Base-by-base conservation (phyloP, 2,888 invertebrate species). In the Leucophora obtusa region DNA sequence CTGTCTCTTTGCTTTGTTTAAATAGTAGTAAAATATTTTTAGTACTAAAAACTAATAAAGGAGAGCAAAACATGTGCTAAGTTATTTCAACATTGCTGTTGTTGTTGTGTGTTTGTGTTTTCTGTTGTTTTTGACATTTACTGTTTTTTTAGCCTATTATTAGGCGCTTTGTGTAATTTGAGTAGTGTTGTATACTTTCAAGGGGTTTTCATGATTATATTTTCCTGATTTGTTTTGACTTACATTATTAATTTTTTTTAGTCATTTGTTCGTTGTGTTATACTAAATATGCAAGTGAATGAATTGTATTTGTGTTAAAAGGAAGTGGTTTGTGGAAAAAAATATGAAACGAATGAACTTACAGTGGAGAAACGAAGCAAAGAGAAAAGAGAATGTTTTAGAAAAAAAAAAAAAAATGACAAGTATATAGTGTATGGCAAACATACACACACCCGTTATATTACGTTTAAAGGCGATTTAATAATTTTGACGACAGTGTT, bases 61-160 rank as follows among this genome's bases (percentile, higher is more conserved):
- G 68, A 58, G n/a, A 53, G 73, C 80, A 80, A 76, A 80, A 80
- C 76, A 80, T 80, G 80, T 80, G 80, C 80, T 69, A 56, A 65
- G 63, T 63, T 58, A 75, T 66, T 24, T 11, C 11, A 14, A 11
- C 38, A 8, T 65, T 11, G 11, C 24, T 43, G 17, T 69, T 17
- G 17, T 18, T 18, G 51, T 51, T 51, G n/a, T 9, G 14, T 65
- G 43, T 17, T 15, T 50, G 28, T 47, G 7, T 38, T 9, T 75
- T 69, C 68, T 75, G 33, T 47, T 76, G 70, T 65, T 65, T 76
- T 68, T 79, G 80, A 80, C 71, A 76, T 80, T 80, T 80, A 72
- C 69, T 38, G 38, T 38, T 38, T 38, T 38, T 63, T 69, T 59
- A 69, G 72, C 76, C 72, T 76, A 80, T 59, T 69, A 76, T 63